Percentiles rank a stretch among this genome's conserved stretches.
phyloP scores from a whole-genome alignment of 2,797 vertebrate species.

The Clarias platycephalus region DNA sequence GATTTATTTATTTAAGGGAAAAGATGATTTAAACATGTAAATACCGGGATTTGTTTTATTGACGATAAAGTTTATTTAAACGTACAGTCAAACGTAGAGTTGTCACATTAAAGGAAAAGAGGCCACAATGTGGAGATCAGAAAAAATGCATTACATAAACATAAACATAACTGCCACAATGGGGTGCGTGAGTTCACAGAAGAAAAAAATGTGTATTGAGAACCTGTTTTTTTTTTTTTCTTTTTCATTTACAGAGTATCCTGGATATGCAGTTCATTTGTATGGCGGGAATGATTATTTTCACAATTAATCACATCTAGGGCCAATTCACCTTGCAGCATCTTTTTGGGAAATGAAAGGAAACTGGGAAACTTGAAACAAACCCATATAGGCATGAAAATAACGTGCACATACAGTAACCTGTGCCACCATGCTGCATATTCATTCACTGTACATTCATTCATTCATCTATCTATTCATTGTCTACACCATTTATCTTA shows the following conservation, averaged over 20 bases:
- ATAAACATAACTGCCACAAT: neutral
- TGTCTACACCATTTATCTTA: too few relatives aligned
- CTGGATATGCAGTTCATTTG: neutral
- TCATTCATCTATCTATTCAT: too few relatives aligned
- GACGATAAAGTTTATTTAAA: neutral
- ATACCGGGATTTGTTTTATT: neutral
- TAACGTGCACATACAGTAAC: neutral
- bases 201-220: neutral
- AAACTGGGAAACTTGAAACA: neutral
- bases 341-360: neutral
- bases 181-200: neutral
- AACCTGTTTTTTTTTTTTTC: neutral
- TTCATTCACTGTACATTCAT: too few relatives aligned
- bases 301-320: neutral
- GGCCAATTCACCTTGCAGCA: neutral
- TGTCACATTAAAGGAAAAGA: neutral
- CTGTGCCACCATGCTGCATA: neutral
- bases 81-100: neutral
- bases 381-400: neutral
- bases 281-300: too few relatives aligned
- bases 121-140: neutral
- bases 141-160: neutral
- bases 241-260: neutral
- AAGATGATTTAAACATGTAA: constrained; percentile 41
- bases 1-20: constrained; percentile 42